These are phyloP conservation scores for Tetragonula clypearis DNA, from an alignment of 1,140 invertebrate species.

Conservation along the genomic window DNA sequence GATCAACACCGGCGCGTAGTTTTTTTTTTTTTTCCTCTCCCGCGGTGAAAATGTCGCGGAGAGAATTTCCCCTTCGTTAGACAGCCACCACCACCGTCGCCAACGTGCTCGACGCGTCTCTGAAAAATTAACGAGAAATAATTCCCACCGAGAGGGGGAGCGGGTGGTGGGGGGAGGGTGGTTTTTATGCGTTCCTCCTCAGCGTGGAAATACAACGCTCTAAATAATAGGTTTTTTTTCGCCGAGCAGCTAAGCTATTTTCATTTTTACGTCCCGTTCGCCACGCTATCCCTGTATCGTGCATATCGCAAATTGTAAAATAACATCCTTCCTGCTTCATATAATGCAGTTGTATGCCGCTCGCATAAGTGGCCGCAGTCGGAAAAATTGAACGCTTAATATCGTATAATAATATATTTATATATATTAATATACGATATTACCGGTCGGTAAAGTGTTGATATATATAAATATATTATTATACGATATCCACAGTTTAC, in stretches of 20 bases:
- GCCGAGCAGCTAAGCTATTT: not conserved
- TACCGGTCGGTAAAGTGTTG: too few species aligned
- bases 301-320: too few species aligned
- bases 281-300: not conserved
- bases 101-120: not conserved
- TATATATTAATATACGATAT: too few species aligned
- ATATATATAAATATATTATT: too few species aligned
- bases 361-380: too few species aligned
- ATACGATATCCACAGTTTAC: too few species aligned
- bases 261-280: not conserved
- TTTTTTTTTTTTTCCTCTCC: not conserved
- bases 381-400: too few species aligned
- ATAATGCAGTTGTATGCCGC: too few species aligned
- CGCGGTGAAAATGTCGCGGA: not conserved
- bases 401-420: too few species aligned
- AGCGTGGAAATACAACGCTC: too few species aligned
- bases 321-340: too few species aligned
- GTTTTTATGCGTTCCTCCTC: not conserved
- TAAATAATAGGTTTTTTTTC: constrained; percentile 11
- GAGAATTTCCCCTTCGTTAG: not conserved
- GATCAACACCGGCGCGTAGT: not conserved
- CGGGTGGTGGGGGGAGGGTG: too few species aligned
- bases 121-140: constrained; percentile 4
- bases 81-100: not conserved
- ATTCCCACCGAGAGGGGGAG: not conserved